Base-by-base conservation (phyloP, 2,113 vertebrate genomes). In the Herpailurus yagouaroundi region DNA sequence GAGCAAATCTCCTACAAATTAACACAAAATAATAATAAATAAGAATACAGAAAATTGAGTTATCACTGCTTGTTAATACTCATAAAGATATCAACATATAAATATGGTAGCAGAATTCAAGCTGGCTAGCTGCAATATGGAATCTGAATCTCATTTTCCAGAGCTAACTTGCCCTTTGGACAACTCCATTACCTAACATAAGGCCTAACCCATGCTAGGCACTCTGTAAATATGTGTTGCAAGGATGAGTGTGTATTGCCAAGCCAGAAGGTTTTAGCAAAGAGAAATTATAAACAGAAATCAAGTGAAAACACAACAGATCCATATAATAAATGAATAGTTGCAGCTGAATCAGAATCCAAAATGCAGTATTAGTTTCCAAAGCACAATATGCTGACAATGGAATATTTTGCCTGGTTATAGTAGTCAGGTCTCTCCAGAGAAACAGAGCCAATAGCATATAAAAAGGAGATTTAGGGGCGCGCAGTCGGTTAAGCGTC, bases 61-160 rank as follows among this genome's bases (percentile, higher is more conserved):
- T 87, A 31, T 45, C 5, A 38, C 41, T 89, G 2, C 9, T 91
- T 93, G 6, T 23, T 76, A 89, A 55, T 89, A 89, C 41, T 63
- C 33, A 93, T 86, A 96, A 83, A 82, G 55, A 52, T 41, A 71
- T 80, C 31, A 86, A 45, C 14, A 60, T 73, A 5, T 11, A 23
- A 36, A 36, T 0, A 92, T 31, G 31, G 6, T 73, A 85, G 33
- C 0, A 71, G 52, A 60, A 74, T 36, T 66, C 6, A 96, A 45
- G 16, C 19, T 86, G 10, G 3, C 18, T 71, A n/a, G 68, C 19
- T 90, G 29, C 11, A 86, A 71, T 82, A 15, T 80, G 33, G 5
- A 84, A 96, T 64, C 50, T 91, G 14, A 84, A 31, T 83, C 11
- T 87, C 80, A 14, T 84, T 93, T 94, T 89, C 36, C 38, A 33